A percentile compares a stretch with the other conserved stretches of the same genome.
These are phyloP conservation scores for Mermis nigrescens DNA, from an alignment of 2,888 invertebrate species.

Conservation along the genomic window DNA sequence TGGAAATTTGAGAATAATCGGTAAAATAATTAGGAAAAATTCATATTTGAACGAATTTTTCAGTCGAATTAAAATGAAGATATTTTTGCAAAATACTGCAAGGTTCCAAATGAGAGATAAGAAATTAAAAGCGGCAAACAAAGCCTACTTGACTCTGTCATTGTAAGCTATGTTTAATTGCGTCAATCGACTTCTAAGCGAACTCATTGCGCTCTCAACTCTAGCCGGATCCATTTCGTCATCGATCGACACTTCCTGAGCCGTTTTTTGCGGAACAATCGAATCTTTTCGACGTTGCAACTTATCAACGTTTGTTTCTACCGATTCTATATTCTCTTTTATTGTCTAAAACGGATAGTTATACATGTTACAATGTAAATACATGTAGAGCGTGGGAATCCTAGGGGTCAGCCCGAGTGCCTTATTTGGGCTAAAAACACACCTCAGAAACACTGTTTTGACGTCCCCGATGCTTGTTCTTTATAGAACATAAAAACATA, in stretches of 20 bases:
- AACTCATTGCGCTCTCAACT: background rate
- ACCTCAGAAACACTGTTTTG: no score
- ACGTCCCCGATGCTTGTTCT: no score
- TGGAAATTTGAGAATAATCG: no score
- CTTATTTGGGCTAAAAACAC: no score
- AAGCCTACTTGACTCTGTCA: background rate
- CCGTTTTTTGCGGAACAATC: background rate
- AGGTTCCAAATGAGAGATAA: background rate
- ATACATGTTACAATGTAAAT: no score
- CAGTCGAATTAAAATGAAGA: no score
- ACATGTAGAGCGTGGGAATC: no score
- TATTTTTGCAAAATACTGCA: no score
- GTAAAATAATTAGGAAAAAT: no score
- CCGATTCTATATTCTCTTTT: slow-evolving; percentile 1
- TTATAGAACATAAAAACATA: no score
- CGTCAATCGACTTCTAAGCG: background rate
- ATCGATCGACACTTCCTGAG: background rate
- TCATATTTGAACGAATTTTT: no score
- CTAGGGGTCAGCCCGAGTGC: no score
- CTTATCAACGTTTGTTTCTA: background rate
- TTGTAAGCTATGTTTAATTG: background rate
- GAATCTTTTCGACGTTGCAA: background rate
- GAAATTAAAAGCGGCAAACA: background rate
- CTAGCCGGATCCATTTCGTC: background rate
- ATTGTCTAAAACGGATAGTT: background rate